Evolutionary conservation across 2,888 invertebrate genomes (phyloP).

Genomic region (Hecatera dysodea): DNA sequence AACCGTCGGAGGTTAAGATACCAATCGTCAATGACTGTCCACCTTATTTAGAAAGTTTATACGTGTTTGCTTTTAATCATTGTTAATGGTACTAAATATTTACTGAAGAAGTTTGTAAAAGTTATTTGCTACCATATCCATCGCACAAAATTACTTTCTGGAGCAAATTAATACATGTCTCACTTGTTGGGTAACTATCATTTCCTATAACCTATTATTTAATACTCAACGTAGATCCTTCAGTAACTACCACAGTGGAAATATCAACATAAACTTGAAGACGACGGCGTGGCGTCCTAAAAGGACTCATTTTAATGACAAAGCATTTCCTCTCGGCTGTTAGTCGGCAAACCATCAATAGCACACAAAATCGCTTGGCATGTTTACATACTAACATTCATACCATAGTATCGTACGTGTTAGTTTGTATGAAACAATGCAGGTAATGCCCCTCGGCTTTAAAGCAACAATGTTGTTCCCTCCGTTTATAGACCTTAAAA

Average conservation of each 20-base stretch:
- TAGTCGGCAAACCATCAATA: slow-evolving; percentile 41
- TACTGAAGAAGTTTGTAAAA: neutral
- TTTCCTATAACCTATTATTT: neutral
- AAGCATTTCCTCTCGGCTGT: slow-evolving; percentile 36
- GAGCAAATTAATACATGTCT: neutral
- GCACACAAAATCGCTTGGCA: slow-evolving; percentile 35
- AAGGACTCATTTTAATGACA: slow-evolving; percentile 42
- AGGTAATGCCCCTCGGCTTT: slow-evolving; percentile 70
- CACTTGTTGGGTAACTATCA: neutral
- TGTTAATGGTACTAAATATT: slow-evolving; percentile 9
- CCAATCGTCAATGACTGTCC: slow-evolving; percentile 14
- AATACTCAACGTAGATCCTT: neutral
- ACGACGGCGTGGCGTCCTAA: neutral
- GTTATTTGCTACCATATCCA: neutral
- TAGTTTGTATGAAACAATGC: slow-evolving; percentile 76
- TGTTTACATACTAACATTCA: slow-evolving; percentile 57
- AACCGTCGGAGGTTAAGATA: slow-evolving; percentile 18
- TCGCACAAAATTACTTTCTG: neutral
- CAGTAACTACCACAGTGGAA: neutral
- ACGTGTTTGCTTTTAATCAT: slow-evolving; percentile 5
- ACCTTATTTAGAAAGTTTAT: slow-evolving; percentile 8
- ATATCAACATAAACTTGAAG: slow-evolving; percentile 18
- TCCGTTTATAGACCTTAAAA: slow-evolving; percentile 82
- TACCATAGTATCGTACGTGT: slow-evolving; percentile 46
- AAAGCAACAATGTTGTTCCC: slow-evolving; percentile 76